These are phyloP conservation scores for Drosophila nikananu DNA, from an alignment of 1,140 invertebrate species.

Conservation along the genomic window DNA sequence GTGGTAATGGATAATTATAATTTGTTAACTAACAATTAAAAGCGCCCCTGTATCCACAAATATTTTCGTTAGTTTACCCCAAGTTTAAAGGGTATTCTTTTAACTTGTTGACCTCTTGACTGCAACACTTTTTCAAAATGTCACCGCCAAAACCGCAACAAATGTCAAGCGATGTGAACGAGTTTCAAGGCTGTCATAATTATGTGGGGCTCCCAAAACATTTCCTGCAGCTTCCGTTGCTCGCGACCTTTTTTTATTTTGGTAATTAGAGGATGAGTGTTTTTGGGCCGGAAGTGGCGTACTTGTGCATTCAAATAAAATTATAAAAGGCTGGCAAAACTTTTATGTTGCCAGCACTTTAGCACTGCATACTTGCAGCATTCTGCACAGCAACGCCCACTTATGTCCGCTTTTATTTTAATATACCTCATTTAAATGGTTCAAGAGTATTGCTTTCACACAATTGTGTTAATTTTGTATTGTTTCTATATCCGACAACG, in stretches of 20 bases:
- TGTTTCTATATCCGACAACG: neutral
- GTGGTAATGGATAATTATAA: too few relatives aligned
- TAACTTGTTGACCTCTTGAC: neutral
- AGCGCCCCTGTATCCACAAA: neutral
- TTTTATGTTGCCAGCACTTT: conserved; percentile 13
- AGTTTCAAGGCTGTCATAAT: conserved; percentile 51
- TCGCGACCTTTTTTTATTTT: conserved; percentile 20
- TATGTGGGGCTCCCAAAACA: conserved; percentile 19
- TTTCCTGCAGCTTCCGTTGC: conserved; percentile 19
- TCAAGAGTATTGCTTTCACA: neutral
- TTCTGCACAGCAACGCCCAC: neutral
- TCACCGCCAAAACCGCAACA: conserved; percentile 29
- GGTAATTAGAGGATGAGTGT: conserved; percentile 46
- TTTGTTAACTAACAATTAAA: neutral
- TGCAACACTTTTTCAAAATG: conserved; percentile 19
- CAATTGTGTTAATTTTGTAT: neutral
- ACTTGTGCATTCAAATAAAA: conserved; percentile 18
- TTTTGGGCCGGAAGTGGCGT: conserved; percentile 28
- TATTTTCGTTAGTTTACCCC: neutral
- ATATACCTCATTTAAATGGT: conserved; percentile 17
- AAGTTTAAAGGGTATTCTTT: neutral
- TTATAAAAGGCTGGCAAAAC: conserved; percentile 8
- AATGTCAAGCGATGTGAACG: conserved; percentile 37
- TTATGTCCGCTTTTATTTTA: conserved; percentile 24
- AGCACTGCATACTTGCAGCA: neutral